Percentiles rank a stretch among this genome's conserved stretches.
phyloP scores from a whole-genome alignment of 1,140 invertebrate species.

The Drosophila nigrodunni region DNA sequence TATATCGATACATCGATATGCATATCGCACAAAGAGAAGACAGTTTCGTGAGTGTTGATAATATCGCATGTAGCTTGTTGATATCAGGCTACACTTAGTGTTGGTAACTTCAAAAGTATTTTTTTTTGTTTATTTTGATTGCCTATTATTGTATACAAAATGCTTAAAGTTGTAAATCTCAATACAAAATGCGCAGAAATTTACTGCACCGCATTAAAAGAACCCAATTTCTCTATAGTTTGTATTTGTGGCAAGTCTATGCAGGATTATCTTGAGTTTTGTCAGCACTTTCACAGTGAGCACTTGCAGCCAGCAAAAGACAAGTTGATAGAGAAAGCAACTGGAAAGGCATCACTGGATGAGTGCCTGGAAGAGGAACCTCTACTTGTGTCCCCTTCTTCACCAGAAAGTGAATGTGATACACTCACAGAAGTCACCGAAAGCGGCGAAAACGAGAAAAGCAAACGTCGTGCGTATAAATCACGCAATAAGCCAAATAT shows the following conservation, averaged over 20 bases:
- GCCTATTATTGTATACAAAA: background rate
- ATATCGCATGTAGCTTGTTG: background rate
- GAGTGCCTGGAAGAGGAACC: conserved; percentile 24
- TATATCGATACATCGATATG: background rate
- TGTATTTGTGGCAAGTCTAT: conserved; percentile 38
- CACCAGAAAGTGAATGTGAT: conserved; percentile 6
- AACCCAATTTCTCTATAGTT: conserved; percentile 34
- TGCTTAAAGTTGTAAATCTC: conserved; percentile 17
- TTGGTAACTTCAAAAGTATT: conserved; percentile 1
- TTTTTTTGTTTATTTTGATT: conserved; percentile 16
- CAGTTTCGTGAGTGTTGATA: no score
- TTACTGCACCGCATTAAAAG: conserved; percentile 21
- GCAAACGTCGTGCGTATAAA: conserved; percentile 33
- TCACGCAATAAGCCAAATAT: conserved; percentile 38
- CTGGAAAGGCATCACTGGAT: background rate
- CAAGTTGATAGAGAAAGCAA: background rate
- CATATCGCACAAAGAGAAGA: background rate
- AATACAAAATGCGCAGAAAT: conserved; percentile 57
- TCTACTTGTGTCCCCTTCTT: background rate
- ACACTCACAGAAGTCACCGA: background rate
- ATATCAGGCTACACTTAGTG: background rate
- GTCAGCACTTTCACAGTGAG: conserved; percentile 30
- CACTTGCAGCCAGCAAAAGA: conserved; percentile 8
- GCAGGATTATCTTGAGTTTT: conserved; percentile 25
- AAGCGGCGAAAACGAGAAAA: background rate